Evolutionary conservation across 2,797 vertebrate genomes (phyloP).

Genomic region (Leptatherina wallacei): DNA sequence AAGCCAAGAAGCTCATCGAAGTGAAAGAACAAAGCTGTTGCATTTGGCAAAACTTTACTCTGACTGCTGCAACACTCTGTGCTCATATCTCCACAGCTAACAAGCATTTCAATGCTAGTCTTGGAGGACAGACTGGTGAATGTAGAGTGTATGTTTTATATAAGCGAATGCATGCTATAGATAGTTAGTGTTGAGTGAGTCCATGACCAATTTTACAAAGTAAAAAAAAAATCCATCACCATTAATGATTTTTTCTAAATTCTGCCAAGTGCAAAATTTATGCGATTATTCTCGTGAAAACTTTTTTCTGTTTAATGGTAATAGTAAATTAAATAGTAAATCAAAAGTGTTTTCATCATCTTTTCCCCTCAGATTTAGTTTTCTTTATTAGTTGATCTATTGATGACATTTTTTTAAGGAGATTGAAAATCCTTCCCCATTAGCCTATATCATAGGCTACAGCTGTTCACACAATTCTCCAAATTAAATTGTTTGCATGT

Average conservation of each 20-base stretch:
- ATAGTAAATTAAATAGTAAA: background rate
- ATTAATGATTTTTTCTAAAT: too few species aligned
- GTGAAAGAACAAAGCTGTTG: slow-evolving; percentile 75
- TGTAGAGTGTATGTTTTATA: background rate
- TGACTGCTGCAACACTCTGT: slow-evolving; percentile 46
- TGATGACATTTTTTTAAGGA: too few species aligned
- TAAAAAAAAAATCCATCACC: too few species aligned
- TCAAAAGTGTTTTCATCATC: too few species aligned
- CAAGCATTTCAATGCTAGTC: background rate
- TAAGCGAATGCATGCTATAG: background rate
- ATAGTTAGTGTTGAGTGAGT: too few species aligned
- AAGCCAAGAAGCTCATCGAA: slow-evolving; percentile 54
- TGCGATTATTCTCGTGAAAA: background rate
- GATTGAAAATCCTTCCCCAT: background rate
- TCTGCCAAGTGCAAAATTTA: too few species aligned
- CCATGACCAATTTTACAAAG: too few species aligned
- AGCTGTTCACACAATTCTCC: background rate
- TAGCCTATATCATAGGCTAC: background rate
- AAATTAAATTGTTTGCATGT: background rate
- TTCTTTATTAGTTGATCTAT: background rate
- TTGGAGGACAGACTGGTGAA: background rate
- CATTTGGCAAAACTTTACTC: slow-evolving; percentile 67
- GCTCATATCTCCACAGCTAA: slow-evolving; percentile 20
- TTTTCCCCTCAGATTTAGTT: background rate
- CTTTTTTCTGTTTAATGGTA: background rate